Conservation (phyloP, 2,797 vertebrate species). For the Anabas testudineus region DNA sequence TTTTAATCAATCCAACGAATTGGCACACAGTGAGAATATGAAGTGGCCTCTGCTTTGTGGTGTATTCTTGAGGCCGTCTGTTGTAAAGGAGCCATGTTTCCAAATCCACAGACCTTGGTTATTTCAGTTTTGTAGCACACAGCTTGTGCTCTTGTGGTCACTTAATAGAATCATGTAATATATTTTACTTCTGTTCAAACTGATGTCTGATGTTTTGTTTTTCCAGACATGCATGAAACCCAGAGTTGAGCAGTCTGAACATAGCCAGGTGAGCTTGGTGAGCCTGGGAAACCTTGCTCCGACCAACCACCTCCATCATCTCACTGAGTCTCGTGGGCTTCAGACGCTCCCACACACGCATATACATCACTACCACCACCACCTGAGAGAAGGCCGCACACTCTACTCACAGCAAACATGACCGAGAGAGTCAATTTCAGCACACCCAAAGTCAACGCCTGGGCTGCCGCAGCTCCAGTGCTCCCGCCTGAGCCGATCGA, state of each 20-base stretch:
- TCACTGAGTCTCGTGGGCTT: background rate
- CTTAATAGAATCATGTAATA: background rate
- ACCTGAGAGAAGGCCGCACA: conserved; percentile 2
- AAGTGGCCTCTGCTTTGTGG: too few species aligned
- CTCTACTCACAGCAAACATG: conserved; percentile 79
- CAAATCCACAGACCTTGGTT: too few species aligned
- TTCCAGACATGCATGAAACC: conserved; percentile 63
- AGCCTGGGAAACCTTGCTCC: conserved; percentile 12
- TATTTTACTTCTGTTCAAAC: background rate
- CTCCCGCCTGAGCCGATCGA: conserved; percentile 96
- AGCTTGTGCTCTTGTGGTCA: too few species aligned
- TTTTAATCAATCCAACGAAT: too few species aligned
- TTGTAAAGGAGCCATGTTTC: too few species aligned
- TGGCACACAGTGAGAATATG: too few species aligned
- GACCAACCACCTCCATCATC: conserved; percentile 4
- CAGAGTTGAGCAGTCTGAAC: conserved; percentile 38
- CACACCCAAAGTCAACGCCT: conserved; percentile 82
- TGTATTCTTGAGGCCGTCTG: background rate
- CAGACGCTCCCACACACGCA: background rate
- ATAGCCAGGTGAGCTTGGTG: conserved; percentile 40
- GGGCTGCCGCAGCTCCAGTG: conserved; percentile 77
- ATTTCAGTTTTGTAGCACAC: too few species aligned
- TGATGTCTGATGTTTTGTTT: conserved; percentile 17
- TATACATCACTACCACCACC: background rate
- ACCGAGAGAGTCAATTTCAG: conserved; percentile 87